Evolutionary conservation across 2,888 invertebrate species (phyloP).

Genomic region (Sclerodermus sp.): DNA sequence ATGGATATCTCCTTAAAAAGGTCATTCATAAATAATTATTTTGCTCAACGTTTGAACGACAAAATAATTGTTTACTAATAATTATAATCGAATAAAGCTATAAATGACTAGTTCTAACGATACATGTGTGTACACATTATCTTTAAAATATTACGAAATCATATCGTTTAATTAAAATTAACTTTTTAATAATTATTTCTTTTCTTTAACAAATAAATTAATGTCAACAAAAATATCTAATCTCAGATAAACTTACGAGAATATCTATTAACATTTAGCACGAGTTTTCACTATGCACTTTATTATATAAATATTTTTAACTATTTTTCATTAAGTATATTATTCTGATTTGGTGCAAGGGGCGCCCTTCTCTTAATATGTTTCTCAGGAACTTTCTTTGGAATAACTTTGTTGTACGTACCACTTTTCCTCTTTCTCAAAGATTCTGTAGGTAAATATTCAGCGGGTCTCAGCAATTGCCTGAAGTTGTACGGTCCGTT

Average conservation of each 20-base stretch:
- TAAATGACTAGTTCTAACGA: slow-evolving; percentile 34
- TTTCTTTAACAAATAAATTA: background rate
- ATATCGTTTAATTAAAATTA: too few relatives aligned
- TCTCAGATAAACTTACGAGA: too few relatives aligned
- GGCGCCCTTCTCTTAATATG: slow-evolving; percentile 49
- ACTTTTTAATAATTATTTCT: background rate
- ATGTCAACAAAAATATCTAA: background rate
- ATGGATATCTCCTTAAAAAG: too few relatives aligned
- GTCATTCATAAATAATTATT: too few relatives aligned
- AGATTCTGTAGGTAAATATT: slow-evolving; percentile 70
- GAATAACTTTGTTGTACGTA: slow-evolving; percentile 30
- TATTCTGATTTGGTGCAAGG: slow-evolving; percentile 39
- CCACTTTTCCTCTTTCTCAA: slow-evolving; percentile 67
- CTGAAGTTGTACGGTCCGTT: slow-evolving; percentile 72
- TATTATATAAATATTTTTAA: slow-evolving; percentile 6
- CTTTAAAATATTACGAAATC: too few relatives aligned
- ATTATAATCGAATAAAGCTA: slow-evolving; percentile 26
- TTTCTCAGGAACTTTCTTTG: slow-evolving; percentile 37
- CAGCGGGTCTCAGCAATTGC: slow-evolving; percentile 66
- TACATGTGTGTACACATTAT: slow-evolving; percentile 7
- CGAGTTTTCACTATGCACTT: background rate
- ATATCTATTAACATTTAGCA: too few relatives aligned
- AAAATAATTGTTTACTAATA: background rate
- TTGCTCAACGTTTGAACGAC: background rate
- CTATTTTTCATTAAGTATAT: slow-evolving; percentile 24